phyloP scores from a whole-genome alignment of 2,888 invertebrate species.

The Aleiodes alternator region DNA sequence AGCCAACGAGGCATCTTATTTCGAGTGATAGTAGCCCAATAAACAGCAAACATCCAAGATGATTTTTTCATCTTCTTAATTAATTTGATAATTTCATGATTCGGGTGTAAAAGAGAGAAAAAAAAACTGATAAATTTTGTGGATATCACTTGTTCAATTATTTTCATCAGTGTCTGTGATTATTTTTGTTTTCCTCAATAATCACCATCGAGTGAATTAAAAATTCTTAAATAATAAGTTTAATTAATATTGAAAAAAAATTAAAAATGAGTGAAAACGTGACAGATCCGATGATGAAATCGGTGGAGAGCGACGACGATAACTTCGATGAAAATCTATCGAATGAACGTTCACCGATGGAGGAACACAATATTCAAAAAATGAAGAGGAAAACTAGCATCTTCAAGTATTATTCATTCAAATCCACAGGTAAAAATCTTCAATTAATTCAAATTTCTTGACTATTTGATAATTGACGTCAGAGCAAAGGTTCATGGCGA shows the following conservation, averaged over 20 bases:
- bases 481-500: slow-evolving; percentile 10
- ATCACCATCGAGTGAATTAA: too few relatives aligned
- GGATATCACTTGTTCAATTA: too few relatives aligned
- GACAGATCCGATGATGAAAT: not conserved
- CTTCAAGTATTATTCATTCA: slow-evolving; percentile 67
- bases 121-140: not conserved
- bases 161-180: too few relatives aligned
- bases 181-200: too few relatives aligned
- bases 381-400: slow-evolving; percentile 68
- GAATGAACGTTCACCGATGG: slow-evolving; percentile 32
- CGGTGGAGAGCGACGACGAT: slow-evolving; percentile 49
- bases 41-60: slow-evolving; percentile 27
- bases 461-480: not conserved
- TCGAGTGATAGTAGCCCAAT: slow-evolving; percentile 42
- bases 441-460: not conserved
- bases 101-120: not conserved
- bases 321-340: slow-evolving; percentile 50
- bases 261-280: not conserved
- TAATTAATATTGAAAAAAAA: too few relatives aligned
- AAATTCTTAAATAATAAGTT: not conserved
- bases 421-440: slow-evolving; percentile 61
- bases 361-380: slow-evolving; percentile 57
- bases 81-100: not conserved
- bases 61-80: slow-evolving; percentile 20
- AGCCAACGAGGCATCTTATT: slow-evolving; percentile 45